Conservation (phyloP, 2,797 vertebrate species). For the Aldrovandia affinis region DNA sequence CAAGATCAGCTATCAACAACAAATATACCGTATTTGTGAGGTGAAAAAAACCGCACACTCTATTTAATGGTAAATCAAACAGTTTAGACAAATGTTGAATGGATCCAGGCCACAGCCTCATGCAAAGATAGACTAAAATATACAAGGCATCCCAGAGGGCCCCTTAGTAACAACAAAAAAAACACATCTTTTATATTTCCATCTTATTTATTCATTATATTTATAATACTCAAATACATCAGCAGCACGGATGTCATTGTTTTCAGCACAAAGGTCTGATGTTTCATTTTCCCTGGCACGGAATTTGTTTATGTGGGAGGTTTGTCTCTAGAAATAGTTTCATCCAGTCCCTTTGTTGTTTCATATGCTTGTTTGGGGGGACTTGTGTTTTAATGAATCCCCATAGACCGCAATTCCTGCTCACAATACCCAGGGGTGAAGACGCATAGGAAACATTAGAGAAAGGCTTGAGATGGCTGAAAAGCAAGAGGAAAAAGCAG, state of each 20-base stretch:
- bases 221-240: not conserved
- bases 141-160: not conserved
- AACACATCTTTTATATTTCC: not conserved
- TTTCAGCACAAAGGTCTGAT: not conserved
- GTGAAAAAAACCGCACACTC: not conserved
- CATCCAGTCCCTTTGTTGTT: not conserved
- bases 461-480: not conserved
- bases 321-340: not conserved
- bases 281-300: not conserved
- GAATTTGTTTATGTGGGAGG: not conserved
- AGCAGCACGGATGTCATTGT: not conserved
- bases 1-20: not conserved
- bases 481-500: not conserved
- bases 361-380: not conserved
- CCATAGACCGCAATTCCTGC: not conserved
- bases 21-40: not conserved
- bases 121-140: not conserved
- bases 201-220: not conserved
- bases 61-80: not conserved
- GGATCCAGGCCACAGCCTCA: not conserved
- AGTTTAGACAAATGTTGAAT: not conserved
- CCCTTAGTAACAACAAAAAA: not conserved
- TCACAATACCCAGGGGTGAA: not conserved
- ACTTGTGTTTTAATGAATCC: not conserved
- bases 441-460: not conserved